Evolutionary conservation across 2,113 vertebrate species (phyloP).

Genomic region (Antidorcas marsupialis): DNA sequence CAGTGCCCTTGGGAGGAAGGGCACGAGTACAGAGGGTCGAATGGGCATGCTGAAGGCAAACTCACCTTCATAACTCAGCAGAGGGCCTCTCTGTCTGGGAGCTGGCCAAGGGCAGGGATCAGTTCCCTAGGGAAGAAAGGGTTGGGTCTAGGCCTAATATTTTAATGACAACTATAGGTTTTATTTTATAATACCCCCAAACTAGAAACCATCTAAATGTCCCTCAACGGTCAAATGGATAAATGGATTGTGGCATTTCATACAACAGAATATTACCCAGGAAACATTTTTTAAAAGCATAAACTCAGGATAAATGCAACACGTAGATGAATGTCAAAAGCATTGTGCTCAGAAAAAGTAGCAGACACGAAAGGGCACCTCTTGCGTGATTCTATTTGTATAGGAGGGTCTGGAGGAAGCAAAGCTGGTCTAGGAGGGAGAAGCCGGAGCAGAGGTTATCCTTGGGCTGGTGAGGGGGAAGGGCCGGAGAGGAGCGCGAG

Average conservation of each 20-base stretch:
- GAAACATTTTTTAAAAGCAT: background rate
- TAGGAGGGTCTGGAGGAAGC: background rate
- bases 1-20: no score
- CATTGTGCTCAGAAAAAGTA: background rate
- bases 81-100: background rate
- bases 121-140: background rate
- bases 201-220: background rate
- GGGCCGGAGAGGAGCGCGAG: fast-evolving
- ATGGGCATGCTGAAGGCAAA: background rate
- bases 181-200: background rate
- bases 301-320: background rate
- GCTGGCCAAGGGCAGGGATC: background rate
- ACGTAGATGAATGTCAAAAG: background rate
- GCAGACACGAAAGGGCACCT: background rate
- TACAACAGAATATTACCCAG: background rate
- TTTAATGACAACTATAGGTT: background rate
- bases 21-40: background rate
- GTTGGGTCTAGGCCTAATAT: background rate
- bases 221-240: background rate
- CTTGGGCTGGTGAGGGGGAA: fast-evolving
- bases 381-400: background rate
- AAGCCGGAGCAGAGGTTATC: background rate
- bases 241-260: background rate
- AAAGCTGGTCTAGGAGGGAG: background rate
- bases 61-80: background rate